A percentile compares a stretch with the other conserved stretches of the same genome.
Conservation (phyloP, 1,140 invertebrate genomes). For the Reticulitermes speratus region DNA sequence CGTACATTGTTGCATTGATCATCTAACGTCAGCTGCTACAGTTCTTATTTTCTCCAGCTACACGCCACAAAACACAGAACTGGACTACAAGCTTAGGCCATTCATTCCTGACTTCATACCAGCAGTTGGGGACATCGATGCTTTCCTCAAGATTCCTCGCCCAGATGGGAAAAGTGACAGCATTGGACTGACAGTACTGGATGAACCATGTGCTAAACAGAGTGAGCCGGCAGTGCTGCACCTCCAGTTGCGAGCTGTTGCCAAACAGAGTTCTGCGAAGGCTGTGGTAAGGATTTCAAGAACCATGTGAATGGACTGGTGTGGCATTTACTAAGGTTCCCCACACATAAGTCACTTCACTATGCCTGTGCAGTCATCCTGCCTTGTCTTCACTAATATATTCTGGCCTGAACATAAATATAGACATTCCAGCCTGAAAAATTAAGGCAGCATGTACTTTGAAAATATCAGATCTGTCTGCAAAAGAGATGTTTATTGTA, state of each 20-base stretch:
- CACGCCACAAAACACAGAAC: constrained; percentile 86
- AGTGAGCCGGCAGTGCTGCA: constrained; percentile 94
- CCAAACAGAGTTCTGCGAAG: constrained; percentile 62
- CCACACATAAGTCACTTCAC: too few species aligned
- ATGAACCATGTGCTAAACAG: constrained; percentile 93
- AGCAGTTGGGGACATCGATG: constrained; percentile 96
- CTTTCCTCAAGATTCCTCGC: constrained; percentile 89
- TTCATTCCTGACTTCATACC: constrained; percentile 98
- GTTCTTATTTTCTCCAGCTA: constrained; percentile 60
- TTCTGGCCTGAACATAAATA: too few species aligned
- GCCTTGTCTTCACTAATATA: too few species aligned
- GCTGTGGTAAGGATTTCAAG: constrained; percentile 42
- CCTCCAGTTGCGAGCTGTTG: constrained; percentile 84
- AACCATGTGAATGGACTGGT: too few species aligned
- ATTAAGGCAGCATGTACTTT: too few species aligned
- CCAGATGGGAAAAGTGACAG: constrained; percentile 72
- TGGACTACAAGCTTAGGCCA: constrained; percentile 87
- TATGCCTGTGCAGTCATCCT: too few species aligned
- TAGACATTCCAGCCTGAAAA: too few species aligned
- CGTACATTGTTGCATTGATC: not conserved
- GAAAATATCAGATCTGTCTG: too few species aligned
- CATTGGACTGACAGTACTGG: constrained; percentile 82
- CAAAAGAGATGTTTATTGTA: too few species aligned
- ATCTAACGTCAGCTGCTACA: not conserved
- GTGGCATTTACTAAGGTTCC: too few species aligned